Evolutionary conservation across 37 sponge, comb jelly and placozoan species (phyloP).

Genomic region (Axinella damicornis): DNA sequence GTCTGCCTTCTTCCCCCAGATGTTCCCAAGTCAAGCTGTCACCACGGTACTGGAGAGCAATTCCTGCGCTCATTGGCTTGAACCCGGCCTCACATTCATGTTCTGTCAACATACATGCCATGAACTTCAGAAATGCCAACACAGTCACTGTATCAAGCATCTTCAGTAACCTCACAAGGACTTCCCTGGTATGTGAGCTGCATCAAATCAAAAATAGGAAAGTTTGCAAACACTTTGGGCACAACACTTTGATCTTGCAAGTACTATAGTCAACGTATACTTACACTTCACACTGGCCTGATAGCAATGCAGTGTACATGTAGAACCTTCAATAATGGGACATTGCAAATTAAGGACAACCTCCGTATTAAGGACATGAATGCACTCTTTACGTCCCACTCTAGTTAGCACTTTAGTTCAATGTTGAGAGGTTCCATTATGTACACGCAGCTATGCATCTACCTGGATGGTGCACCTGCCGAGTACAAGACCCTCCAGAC

Average conservation of each 20-base stretch:
- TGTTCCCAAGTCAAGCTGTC: background rate
- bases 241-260: too few relatives aligned
- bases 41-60: background rate
- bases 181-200: background rate
- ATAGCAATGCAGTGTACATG: too few relatives aligned
- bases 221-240: too few relatives aligned
- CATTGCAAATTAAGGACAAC: too few relatives aligned
- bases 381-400: too few relatives aligned
- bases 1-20: background rate
- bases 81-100: background rate
- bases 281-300: too few relatives aligned
- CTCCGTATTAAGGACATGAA: too few relatives aligned
- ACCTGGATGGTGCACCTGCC: background rate
- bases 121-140: background rate
- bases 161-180: slow-evolving; percentile 3
- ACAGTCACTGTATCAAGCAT: background rate
- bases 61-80: background rate
- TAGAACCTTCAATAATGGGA: too few relatives aligned
- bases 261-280: too few relatives aligned
- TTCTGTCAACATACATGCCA: background rate
- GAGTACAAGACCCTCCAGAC: slow-evolving; percentile 18
- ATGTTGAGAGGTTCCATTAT: too few relatives aligned
- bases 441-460: too few relatives aligned
- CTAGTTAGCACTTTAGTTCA: too few relatives aligned
- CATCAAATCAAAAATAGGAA: background rate